These are phyloP conservation scores for Griposia aprilina DNA, from an alignment of 2,888 invertebrate species.

Conservation along the genomic window DNA sequence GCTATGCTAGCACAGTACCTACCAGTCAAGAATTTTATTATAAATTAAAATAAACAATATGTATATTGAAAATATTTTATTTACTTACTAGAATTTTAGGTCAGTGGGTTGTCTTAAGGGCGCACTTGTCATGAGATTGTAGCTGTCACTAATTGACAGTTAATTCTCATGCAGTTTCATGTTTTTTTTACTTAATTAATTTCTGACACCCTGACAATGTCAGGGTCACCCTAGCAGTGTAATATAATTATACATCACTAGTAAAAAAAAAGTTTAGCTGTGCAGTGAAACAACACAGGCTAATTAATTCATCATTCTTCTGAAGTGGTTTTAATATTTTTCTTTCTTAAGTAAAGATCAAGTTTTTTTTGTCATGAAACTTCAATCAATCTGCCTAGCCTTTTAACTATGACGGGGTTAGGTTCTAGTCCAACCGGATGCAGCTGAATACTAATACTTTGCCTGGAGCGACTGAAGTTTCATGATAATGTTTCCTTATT, in stretches of 20 bases:
- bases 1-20: not conserved
- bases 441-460: not conserved
- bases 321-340: not conserved
- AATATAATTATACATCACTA: not conserved
- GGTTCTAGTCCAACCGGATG: not conserved
- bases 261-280: too few species aligned
- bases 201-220: too few species aligned
- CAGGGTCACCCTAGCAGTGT: not conserved
- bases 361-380: too few species aligned
- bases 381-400: not conserved
- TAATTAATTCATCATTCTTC: not conserved
- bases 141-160: constrained; percentile 5
- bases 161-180: not conserved
- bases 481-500: not conserved
- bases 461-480: not conserved
- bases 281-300: not conserved
- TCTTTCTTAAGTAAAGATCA: not conserved
- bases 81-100: not conserved
- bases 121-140: not conserved
- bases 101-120: too few species aligned
- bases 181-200: not conserved
- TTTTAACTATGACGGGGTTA: not conserved
- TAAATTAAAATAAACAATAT: not conserved
- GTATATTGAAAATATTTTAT: not conserved
- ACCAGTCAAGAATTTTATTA: not conserved